Percentiles rank a stretch among this genome's conserved stretches.
phyloP scores from a whole-genome alignment of 2,113 vertebrate genomes.

The Eonycteris spelaea region DNA sequence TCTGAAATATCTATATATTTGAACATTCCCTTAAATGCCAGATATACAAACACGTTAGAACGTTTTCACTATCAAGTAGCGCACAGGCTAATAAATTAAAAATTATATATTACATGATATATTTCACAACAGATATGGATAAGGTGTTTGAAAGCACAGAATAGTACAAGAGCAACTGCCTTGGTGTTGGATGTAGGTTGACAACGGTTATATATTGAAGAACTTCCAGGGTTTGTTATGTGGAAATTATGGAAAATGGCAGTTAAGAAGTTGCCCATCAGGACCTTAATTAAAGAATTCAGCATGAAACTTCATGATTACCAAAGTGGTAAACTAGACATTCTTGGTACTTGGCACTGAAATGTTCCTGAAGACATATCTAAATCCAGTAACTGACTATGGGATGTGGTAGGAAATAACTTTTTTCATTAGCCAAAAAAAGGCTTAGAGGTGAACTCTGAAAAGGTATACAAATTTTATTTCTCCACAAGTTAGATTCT shows the following conservation, averaged over 20 bases:
- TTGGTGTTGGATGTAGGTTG: neutral
- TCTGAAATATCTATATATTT: neutral
- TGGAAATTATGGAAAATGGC: neutral
- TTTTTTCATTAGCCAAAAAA: neutral
- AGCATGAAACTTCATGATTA: neutral
- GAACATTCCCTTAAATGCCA: neutral
- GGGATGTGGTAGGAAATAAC: neutral
- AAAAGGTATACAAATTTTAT: neutral
- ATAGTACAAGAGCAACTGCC: neutral
- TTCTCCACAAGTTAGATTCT: neutral
- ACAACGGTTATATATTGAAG: neutral
- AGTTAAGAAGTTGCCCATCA: neutral
- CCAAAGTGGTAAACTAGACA: neutral
- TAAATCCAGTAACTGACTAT: neutral
- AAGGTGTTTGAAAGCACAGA: neutral
- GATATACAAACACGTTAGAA: neutral
- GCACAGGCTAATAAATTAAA: neutral
- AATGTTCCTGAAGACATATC: neutral
- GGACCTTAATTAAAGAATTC: neutral
- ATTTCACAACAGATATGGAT: neutral
- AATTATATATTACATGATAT: neutral
- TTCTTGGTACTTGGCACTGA: neutral
- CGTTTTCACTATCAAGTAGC: neutral
- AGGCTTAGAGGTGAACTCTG: neutral
- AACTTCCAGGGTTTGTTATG: neutral